Percentiles rank a stretch among this genome's conserved stretches.
These are phyloP conservation scores for Grammomys surdaster DNA, from an alignment of 2,113 vertebrate species.

Conservation along the genomic window DNA sequence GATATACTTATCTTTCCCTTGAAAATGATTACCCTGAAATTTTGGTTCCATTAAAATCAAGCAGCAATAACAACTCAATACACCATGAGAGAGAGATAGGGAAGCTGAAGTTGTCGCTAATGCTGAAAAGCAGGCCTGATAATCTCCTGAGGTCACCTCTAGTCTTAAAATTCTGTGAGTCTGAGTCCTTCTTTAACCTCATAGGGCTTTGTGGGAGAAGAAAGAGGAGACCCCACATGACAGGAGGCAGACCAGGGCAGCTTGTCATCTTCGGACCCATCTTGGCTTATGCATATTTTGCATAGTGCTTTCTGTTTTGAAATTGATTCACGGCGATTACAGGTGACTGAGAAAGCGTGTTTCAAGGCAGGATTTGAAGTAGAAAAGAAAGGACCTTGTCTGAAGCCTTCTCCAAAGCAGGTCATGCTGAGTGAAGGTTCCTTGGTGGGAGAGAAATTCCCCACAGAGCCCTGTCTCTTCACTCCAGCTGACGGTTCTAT, in stretches of 20 bases:
- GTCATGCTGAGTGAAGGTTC: constrained; percentile 61
- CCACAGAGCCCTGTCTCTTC: constrained; percentile 47
- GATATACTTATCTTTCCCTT: constrained; percentile 32
- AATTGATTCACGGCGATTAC: constrained; percentile 64
- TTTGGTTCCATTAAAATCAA: constrained; percentile 57
- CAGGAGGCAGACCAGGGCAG: constrained; percentile 42
- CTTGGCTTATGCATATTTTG: constrained; percentile 68
- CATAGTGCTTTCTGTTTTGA: constrained; percentile 62
- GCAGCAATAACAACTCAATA: background rate
- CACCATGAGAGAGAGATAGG: background rate
- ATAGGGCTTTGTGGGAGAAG: constrained; percentile 42
- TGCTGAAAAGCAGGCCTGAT: background rate
- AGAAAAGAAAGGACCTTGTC: constrained; percentile 66
- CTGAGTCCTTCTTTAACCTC: constrained; percentile 35
- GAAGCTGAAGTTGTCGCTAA: background rate
- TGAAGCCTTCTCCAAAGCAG: constrained; percentile 61
- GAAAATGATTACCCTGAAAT: background rate
- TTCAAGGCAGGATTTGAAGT: constrained; percentile 58
- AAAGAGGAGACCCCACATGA: constrained; percentile 34
- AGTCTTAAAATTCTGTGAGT: constrained; percentile 13
- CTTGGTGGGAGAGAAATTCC: constrained; percentile 70
- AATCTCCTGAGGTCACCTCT: constrained; percentile 2
- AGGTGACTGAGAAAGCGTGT: constrained; percentile 50
- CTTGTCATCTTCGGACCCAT: constrained; percentile 57
- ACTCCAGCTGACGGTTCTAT: constrained; percentile 55